Evolutionary conservation across 2,113 vertebrate genomes (phyloP).

Genomic region (Platycercus adscitus): DNA sequence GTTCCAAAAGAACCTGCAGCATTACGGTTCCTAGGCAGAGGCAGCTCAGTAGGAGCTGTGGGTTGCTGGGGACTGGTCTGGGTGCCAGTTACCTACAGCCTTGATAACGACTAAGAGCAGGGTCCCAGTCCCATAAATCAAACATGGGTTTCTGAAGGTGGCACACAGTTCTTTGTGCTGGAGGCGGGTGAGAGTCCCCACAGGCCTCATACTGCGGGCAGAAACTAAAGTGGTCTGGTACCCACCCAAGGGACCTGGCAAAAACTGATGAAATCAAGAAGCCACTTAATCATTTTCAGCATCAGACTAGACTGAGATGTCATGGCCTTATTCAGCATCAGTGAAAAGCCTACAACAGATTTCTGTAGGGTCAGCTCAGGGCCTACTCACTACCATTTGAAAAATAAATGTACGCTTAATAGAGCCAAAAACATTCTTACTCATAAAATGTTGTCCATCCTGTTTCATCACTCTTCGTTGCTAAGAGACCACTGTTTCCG

Average conservation of each 20-base stretch:
- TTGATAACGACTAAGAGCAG: not conserved
- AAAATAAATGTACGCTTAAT: conserved; percentile 52
- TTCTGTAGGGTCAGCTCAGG: not conserved
- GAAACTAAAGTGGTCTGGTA: not conserved
- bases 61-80: not conserved
- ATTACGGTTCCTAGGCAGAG: not conserved
- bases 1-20: conserved; percentile 17
- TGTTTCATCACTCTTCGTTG: conserved; percentile 97
- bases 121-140: not conserved
- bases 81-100: not conserved
- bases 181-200: not conserved
- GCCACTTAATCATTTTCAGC: not conserved
- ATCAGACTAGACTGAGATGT: not conserved
- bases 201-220: not conserved
- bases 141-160: accelerated
- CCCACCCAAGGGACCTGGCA: not conserved
- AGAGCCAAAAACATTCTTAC: conserved; percentile 82
- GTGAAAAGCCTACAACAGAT: conserved; percentile 10
- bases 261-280: not conserved
- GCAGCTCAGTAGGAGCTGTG: not conserved
- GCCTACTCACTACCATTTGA: conserved; percentile 3
- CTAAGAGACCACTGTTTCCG: conserved; percentile 91
- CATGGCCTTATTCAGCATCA: not conserved
- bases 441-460: conserved; percentile 99
- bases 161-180: not conserved